Evolutionary conservation across 2,797 vertebrate genomes (phyloP), one percentile per base, ranked within the genome.

Genomic region (Ctenosaura bakeri): DNA sequence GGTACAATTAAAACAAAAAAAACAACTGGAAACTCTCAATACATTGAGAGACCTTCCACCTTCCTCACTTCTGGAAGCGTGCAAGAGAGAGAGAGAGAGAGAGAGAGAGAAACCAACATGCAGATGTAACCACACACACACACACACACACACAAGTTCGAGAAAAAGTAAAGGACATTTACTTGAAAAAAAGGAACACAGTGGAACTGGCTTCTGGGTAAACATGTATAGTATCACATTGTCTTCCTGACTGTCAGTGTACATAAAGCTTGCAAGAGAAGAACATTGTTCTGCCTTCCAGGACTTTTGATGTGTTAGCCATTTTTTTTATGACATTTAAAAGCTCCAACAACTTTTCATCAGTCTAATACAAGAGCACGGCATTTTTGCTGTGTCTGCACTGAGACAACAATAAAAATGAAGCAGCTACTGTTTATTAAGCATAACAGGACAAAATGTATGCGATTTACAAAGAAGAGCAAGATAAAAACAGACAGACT

Each of bases 291-390:
- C 82, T 46, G 62, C 59, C 56, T 26, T 76, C 56, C 38, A 83
- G 59, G 64, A 69, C 66, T 69, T 69, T 32, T 69, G 66, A 32
- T 32, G 66, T 69, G 66, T 69, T 12, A 32, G 66, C 13, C 66
- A 69, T 32, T 69, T 69, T 66, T 69, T 32, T 32, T 32, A 69
- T 69, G 66, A 69, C 29, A 69, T 69, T 69, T 1, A 0, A 80
- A 16, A 9, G 77, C 29, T 88, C 62, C 52, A 88, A 18, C 56
- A 73, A 79, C 66, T 81, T 89, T 87, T 92, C 76, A 92, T 93
- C 91, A 94, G 89, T 64, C 50, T 71, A 56, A 89, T 86, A 14
- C 1, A 80, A 38, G 32, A 92, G 88, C 91, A 38, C 79, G 89
- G 86, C 52, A n/a, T 59, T 94, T 29, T 88, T 91, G 8, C 9